A percentile compares a stretch with the other conserved stretches of the same genome.
Conservation (phyloP, 2,797 vertebrate species). For the Nothura maculosa region DNA sequence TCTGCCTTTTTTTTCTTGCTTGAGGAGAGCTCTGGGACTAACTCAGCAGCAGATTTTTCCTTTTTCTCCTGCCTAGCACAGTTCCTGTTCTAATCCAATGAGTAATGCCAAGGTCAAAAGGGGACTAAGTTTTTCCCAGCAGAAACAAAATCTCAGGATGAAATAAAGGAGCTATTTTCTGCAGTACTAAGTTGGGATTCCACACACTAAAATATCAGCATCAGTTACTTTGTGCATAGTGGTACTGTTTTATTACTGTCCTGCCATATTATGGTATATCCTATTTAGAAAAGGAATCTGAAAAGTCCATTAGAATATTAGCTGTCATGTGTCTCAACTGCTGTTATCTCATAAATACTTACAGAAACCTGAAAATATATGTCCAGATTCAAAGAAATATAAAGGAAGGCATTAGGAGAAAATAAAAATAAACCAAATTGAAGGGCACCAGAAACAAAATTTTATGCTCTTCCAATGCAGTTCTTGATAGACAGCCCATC, state of each 20-base stretch:
- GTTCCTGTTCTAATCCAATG: conserved; percentile 39
- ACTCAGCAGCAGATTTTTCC: conserved; percentile 50
- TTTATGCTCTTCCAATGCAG: not conserved
- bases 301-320: not conserved
- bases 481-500: not conserved
- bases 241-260: not conserved
- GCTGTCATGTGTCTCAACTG: not conserved
- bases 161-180: conserved; percentile 8
- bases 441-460: not conserved
- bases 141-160: not conserved
- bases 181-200: not conserved
- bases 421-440: not conserved
- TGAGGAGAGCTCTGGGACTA: conserved; percentile 57
- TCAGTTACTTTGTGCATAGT: not conserved
- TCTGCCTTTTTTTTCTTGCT: conserved; percentile 57
- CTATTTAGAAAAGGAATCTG: not conserved
- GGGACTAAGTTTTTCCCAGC: conserved; percentile 4
- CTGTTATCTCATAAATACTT: not conserved
- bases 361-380: not conserved
- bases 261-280: not conserved
- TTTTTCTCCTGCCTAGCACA: conserved; percentile 64
- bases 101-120: conserved; percentile 38
- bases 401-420: not conserved
- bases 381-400: not conserved
- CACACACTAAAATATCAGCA: not conserved